Percentiles rank a stretch among this genome's conserved stretches.
Evolutionary conservation across 2,888 invertebrate species (phyloP).

Genomic region (Hofmannophila pseudospretella): DNA sequence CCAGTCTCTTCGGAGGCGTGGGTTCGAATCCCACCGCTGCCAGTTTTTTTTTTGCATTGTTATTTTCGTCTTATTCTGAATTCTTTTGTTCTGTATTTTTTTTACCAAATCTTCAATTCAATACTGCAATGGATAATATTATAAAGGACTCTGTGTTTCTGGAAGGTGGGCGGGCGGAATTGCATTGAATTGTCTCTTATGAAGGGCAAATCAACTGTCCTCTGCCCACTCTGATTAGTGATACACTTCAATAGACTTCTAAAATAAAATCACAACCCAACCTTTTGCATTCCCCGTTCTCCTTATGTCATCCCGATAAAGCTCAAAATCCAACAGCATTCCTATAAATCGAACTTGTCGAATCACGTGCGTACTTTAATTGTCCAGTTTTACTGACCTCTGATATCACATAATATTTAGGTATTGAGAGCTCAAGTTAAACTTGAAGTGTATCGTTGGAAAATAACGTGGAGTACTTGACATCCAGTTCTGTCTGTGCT

Average conservation of each 20-base stretch:
- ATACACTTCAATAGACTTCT: constrained; percentile 8
- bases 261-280: constrained; percentile 12
- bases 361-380: not conserved
- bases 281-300: not conserved
- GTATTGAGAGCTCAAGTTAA: no score
- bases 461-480: no score
- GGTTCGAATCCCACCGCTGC: constrained; percentile 92
- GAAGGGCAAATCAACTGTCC: not conserved
- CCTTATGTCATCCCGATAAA: not conserved
- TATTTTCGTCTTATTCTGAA: not conserved
- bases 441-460: no score
- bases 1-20: constrained; percentile 93
- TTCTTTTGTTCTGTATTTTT: no score
- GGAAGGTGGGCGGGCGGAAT: not conserved
- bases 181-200: no score
- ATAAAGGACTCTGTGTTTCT: no score
- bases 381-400: not conserved
- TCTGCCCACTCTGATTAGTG: constrained; percentile 5
- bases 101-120: no score
- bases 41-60: constrained; percentile 2
- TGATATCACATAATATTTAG: not conserved
- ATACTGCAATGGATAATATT: no score
- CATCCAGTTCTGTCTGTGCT: no score
- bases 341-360: not conserved
- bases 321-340: not conserved